Base-by-base conservation (phyloP, 2,888 invertebrate genomes). In the Hydropsyche betteni region DNA sequence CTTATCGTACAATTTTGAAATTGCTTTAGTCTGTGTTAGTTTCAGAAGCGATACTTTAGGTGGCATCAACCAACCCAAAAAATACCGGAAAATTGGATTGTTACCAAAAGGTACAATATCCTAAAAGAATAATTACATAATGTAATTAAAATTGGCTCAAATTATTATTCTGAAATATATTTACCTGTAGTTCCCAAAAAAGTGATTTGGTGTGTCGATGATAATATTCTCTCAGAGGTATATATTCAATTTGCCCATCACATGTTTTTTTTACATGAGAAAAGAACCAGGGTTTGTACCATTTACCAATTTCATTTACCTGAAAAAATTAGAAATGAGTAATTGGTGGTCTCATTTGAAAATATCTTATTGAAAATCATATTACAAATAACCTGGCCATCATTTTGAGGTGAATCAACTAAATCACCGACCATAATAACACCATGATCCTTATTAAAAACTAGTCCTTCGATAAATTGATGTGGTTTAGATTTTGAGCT, bases 91-190 rank as follows among this genome's bases (percentile, higher is more conserved):
- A 38, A 93, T 50, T 0, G 87, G 82, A 81, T 92, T 88, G 84
- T 95, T 95, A 34, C 94, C 95, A 83, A 95, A 95, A 0, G 94
- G 91, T 75, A 95, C 90, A 70, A 95, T 94, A 80, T 95, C 93
- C 91, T 93, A 38, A 53, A 55, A 68, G 38, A 69, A 72, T 44
- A 51, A 12, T 55, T 12, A 2, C 8, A 16, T 51, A 1, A 34
- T 68, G 1, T 3, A 24, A 2, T 34, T 24, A 10, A 44, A 52
- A 12, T n/a, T 61, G 52, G 3, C n/a, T 2, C 2, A 55, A 4
- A 1, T 44, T 7, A 73, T 55, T 55, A 61, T 50, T 51, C 33
- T 64, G 12, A 36, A 55, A 14, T 10, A 36, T 64, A 77, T 78
- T 78, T 82, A 92, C 93, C 88, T 92, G 91, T 38, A 95, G 83